Base-by-base conservation (phyloP, 2,888 invertebrate genomes). In the Pheosia tremula region DNA sequence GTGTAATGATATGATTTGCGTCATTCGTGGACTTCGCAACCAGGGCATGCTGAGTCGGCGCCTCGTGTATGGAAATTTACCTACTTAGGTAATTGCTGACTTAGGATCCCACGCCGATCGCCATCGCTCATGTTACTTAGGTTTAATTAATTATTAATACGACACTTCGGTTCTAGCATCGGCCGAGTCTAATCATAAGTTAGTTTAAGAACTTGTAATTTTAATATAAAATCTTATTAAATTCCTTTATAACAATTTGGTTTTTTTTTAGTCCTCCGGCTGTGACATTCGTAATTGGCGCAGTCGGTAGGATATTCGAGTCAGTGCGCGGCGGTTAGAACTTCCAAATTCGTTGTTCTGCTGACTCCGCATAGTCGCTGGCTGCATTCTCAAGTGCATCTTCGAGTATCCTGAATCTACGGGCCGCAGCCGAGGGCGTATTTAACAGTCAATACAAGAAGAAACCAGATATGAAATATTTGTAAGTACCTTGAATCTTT, bases 401-500 rank as follows among this genome's bases (percentile, higher is more conserved):
- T 45, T 38, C 63, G 60, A 54, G 56, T 49, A 60, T 56, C 56
- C 63, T 47, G 60, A 58, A 63, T 55, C 63, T 63, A 63, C 63
- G 53, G 39, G 57, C 57, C 13, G 41, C 58, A 57, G 63, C 63
- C 59, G 24, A 49, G 56, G 59, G 61, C 36, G 62, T 60, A 62
- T 66, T 62, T 56, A 58, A 57, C 57, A 53, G 56, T 62, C 54
- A 60, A 60, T 66, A 60, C 62, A 41, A 54, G 58, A 54, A 66
- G 53, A 59, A 52, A 53, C 56, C 56, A 52, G 58, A 47, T 36
- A 62, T 62, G 59, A 60, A 56, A 60, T 54, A 53, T 45, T 58
- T 62, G 62, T 60, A 55, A 66, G 62, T 66, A 62, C 58, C 57
- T 60, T 60, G 62, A 66, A 65, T 55, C 37, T 50, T 61, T 64